Conservation (phyloP, 2,888 invertebrate species). For the Psococerastis gibbosa region DNA sequence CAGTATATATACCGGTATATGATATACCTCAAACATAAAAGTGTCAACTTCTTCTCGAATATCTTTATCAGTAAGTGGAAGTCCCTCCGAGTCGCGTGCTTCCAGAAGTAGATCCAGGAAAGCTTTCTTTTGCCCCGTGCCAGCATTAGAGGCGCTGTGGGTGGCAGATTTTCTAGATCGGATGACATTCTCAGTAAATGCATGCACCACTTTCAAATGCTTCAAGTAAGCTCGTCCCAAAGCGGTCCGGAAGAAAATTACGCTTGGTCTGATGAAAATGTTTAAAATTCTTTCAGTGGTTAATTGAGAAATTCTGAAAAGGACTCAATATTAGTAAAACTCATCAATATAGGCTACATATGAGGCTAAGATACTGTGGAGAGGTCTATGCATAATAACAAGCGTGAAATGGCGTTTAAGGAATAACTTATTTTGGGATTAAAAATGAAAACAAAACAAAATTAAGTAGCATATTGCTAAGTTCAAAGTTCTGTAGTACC, state of each 20-base stretch:
- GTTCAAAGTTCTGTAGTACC: too few species aligned
- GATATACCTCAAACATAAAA: constrained; percentile 48
- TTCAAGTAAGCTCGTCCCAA: constrained; percentile 24
- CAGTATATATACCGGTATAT: too few species aligned
- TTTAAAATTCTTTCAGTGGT: not conserved
- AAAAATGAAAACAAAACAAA: too few species aligned
- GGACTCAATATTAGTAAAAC: too few species aligned
- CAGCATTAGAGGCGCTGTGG: constrained; percentile 6
- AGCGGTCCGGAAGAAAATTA: not conserved
- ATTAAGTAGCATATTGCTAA: too few species aligned
- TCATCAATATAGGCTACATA: too few species aligned
- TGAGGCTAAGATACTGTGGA: too few species aligned
- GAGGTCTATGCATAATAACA: too few species aligned
- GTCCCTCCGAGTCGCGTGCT: constrained; percentile 28
- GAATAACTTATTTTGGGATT: too few species aligned
- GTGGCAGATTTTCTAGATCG: constrained; percentile 6
- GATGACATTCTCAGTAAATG: constrained; percentile 28
- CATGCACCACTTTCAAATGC: constrained; percentile 27
- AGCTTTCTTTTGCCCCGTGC: constrained; percentile 34
- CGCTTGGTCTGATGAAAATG: not conserved
- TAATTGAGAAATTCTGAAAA: not conserved
- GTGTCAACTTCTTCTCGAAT: constrained; percentile 53
- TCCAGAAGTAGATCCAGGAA: constrained; percentile 47
- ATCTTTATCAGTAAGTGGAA: constrained; percentile 34
- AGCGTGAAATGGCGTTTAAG: too few species aligned